Evolutionary conservation across 2,797 vertebrate species (phyloP).

Genomic region (Sebastes vulpes): DNA sequence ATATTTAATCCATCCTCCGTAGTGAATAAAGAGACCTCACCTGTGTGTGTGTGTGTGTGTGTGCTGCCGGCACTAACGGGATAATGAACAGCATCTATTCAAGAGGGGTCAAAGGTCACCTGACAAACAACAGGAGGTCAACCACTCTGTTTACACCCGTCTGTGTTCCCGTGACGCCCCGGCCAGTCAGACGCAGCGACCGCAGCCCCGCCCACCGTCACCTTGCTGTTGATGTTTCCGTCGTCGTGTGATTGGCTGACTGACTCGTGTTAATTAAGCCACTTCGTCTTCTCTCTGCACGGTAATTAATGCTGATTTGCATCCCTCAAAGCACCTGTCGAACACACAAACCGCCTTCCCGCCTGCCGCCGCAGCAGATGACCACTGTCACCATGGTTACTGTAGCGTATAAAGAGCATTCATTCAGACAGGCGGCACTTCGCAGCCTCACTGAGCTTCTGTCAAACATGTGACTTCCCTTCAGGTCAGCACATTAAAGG

Average conservation of each 20-base stretch:
- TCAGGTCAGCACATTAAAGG: no score
- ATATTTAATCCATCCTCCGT: background rate
- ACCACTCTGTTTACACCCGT: background rate
- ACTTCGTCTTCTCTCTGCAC: conserved; percentile 42
- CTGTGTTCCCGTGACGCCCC: conserved; percentile 1
- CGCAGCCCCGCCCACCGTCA: conserved; percentile 5
- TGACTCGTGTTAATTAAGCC: conserved; percentile 53
- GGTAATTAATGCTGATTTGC: conserved; percentile 66
- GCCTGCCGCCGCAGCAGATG: background rate
- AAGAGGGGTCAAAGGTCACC: conserved; percentile 41
- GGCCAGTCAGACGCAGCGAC: background rate
- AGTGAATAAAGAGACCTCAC: background rate
- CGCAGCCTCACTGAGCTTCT: background rate
- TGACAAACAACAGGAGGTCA: conserved; percentile 6
- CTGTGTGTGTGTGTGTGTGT: background rate
- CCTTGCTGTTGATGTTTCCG: conserved; percentile 1
- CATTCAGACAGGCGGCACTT: background rate
- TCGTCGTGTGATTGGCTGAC: conserved; percentile 33
- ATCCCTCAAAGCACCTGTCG: background rate
- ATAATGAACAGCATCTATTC: conserved; percentile 24
- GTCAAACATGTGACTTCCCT: background rate
- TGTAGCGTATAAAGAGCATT: background rate
- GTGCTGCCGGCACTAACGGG: conserved; percentile 10
- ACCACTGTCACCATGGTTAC: conserved; percentile 60
- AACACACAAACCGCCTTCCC: background rate